Base-by-base conservation (phyloP, 2,113 vertebrate species). In the Psittacus erithacus region DNA sequence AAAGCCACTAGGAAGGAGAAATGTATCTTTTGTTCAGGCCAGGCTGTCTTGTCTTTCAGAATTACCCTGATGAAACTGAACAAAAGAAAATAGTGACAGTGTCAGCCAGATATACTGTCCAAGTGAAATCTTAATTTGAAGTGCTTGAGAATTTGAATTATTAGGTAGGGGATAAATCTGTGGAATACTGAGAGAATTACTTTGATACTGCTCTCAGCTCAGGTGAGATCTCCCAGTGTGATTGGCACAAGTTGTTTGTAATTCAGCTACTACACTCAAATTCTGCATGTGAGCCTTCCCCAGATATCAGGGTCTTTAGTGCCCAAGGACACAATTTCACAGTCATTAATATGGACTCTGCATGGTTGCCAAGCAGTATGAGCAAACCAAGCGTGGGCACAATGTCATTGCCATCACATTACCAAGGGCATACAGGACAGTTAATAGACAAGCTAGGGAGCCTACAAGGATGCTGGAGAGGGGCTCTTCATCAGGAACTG, bases 61-160 rank as follows among this genome's bases (percentile, higher is more conserved):
- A 92, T 95, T 91, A 83, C 43, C 77, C 63, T 49, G 82, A 76
- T 85, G 77, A 91, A 88, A 92, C 14, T 52, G 88, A 93, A 86
- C 52, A 92, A 90, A 93, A 53, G 90, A 65, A 79, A 78, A 85
- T 50, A 89, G 89, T 87, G 88, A 82, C 70, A 63, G 76, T 79
- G 91, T 83, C 92, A 92, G 83, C 53, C 46, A 93, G 71, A 86
- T 91, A 29, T 7, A 74, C 62, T 70, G 70, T 77, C 91, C 93
- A 87, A 89, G 81, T 87, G 91, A 95, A 95, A 91, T 60, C 81
- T 96, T 95, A 93, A 96, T 95, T 91, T 94, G 83, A 91, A 82
- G 70, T 35, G 65, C 57, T 96, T 92, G 82, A 84, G 77, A 81
- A 88, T 94, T 94, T 86, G 86, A 84, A 84, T 93, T 88, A 91